Base-by-base conservation (phyloP, 2,888 invertebrate genomes). In the Eilema griseolum region DNA sequence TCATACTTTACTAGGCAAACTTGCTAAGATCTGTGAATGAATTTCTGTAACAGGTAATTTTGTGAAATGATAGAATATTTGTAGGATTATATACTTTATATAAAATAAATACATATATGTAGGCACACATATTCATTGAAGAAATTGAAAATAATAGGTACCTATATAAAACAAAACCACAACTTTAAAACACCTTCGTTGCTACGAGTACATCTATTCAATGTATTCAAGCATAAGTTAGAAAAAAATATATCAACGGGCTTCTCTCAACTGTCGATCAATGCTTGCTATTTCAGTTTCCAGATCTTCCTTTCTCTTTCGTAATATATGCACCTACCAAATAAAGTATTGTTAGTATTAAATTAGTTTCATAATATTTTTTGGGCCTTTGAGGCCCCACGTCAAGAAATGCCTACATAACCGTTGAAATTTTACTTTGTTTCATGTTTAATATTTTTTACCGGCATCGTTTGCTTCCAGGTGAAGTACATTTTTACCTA, bases 321-420 rank as follows among this genome's bases (percentile, higher is more conserved):
- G 88, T 7, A 95, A 79, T 73, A 83, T 81, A 16, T 83, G 83
- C 14, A 93, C 90, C 94, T 93, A 52, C n/a, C 46, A 52, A 24
- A 72, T 41, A 69, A 67, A 70, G 41, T 41, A 63, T 33, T 11
- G 61, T 37, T 26, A 28, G 24, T 59, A 24, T 59, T 33, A 28
- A 28, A 28, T 28, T 28, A 3, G 28, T 28, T 28, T 28, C 28
- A 28, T 4, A 28, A 4, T 28, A 4, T 28, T 28, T 4, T 28
- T 3, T 3, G 28, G 28, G 28, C 28, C 28, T 28, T 5, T 28
- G 28, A 28, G 5, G 5, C 28, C 5, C 3, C 28, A 28, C 28
- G 28, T 28, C 28, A n/a, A n/a, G n/a, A n/a, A 28, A 5, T 5
- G 5, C 3, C 3, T 28, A 28, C 28, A 5, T 28, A 28, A 28